Evolutionary conservation across 2,797 vertebrate genomes (phyloP).

Genomic region (Nannoperca obscura): DNA sequence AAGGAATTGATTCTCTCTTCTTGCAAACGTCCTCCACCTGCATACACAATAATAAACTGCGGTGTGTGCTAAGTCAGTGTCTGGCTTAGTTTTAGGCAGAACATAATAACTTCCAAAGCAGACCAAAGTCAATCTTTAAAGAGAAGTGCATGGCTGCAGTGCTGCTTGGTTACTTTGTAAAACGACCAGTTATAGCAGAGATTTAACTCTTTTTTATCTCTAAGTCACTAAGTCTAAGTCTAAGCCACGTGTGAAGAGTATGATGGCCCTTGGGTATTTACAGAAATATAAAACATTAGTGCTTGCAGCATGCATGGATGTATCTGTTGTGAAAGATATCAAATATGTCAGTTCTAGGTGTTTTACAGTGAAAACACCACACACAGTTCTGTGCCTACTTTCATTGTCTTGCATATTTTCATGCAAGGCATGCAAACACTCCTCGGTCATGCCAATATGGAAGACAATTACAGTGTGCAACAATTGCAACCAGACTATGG

Average conservation of each 20-base stretch:
- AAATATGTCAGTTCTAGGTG: background rate
- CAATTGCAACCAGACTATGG: conserved; percentile 6
- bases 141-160: background rate
- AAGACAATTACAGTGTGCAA: background rate
- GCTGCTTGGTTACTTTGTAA: background rate
- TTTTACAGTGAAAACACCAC: background rate
- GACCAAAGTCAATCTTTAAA: background rate
- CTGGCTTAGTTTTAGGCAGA: background rate
- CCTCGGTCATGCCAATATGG: background rate
- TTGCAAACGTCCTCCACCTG: background rate
- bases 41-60: background rate
- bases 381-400: background rate
- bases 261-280: background rate
- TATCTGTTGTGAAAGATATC: conserved; percentile 3
- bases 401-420: background rate
- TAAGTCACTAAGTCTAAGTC: no score
- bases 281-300: background rate
- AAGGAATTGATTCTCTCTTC: background rate
- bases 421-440: background rate
- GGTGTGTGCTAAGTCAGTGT: background rate
- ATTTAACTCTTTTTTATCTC: background rate
- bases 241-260: background rate
- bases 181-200: background rate
- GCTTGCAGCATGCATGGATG: background rate
- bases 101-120: background rate